Evolutionary conservation across 2,113 vertebrate species (phyloP).

Genomic region (Willisornis vidua): DNA sequence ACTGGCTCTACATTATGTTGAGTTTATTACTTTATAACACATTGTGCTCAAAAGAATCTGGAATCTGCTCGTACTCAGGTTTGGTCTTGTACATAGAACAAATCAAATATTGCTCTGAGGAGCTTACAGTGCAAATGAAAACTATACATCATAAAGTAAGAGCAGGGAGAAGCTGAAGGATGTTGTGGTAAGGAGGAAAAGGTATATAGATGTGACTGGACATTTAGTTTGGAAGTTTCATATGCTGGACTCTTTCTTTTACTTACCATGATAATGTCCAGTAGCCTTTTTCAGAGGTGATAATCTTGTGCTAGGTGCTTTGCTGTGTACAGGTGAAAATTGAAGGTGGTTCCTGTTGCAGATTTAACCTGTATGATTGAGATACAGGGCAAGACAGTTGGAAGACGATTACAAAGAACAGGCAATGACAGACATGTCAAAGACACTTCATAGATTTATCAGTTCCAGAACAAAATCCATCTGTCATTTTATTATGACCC

Average conservation of each 20-base stretch:
- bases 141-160: neutral
- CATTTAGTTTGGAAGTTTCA: neutral
- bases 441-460: neutral
- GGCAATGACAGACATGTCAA: neutral
- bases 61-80: neutral
- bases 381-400: neutral
- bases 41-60: neutral
- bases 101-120: neutral
- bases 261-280: neutral
- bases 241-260: neutral
- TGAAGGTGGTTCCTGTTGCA: neutral
- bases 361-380: neutral
- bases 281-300: neutral
- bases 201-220: neutral
- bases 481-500: neutral
- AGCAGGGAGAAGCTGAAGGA: neutral
- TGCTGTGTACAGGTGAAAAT: neutral
- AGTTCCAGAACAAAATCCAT: neutral
- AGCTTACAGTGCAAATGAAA: neutral
- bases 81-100: neutral
- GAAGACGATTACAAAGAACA: neutral
- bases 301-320: neutral
- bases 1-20: neutral
- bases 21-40: neutral
- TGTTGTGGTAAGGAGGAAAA: neutral